Evolutionary conservation across 2,888 invertebrate genomes (phyloP), one percentile per base, ranked within the genome.

Genomic region (Chouioia cunea): DNA sequence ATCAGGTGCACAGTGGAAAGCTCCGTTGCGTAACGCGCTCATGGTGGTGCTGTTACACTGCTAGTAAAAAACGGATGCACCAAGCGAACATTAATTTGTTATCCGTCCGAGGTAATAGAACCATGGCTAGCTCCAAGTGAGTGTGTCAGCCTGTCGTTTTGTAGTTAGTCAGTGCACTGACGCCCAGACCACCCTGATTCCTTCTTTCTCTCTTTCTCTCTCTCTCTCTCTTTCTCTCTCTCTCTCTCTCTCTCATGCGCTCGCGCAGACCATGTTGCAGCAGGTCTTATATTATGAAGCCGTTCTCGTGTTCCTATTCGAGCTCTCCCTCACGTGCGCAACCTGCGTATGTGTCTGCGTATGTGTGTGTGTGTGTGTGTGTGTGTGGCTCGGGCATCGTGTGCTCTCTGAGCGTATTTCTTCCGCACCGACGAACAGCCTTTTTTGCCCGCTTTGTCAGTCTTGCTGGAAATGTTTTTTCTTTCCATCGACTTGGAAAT

Each of bases 241-340:
- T 62, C 56, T 59, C 46, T 66, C 44, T 48, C 48, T 48, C 46
- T 65, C 1, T 8, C 56, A 12, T 3, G 3, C 23, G 36, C 56
- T 1, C 46, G 18, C 59, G 23, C 22, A n/a, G 43, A 10, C 46
- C 59, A 18, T 67, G 66, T 36, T 36, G 36, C 60, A 67, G 60
- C 52, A 53, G 66, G 59, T 67, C 66, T 67, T 23, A 59, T 67
- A 52, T 43, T 23, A 44, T 36, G 65, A n/a, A 56, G 59, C 52
- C 60, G 44, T 67, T 60, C 67, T 60, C 67, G 67, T 67, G 60
- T 54, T 60, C 22, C 66, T 66, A 66, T 66, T 66, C 58, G 60
- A 4, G n/a, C 15, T 2, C 18, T 27, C 50, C 36, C 36, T 36
- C 36, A 36, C 36, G 36, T 36, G 36, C 36, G 12, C 36, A 12